A percentile compares a stretch with the other conserved stretches of the same genome.
These are phyloP conservation scores for Cricetomys ansorgei DNA, from an alignment of 2,113 vertebrate genomes.

Conservation along the genomic window DNA sequence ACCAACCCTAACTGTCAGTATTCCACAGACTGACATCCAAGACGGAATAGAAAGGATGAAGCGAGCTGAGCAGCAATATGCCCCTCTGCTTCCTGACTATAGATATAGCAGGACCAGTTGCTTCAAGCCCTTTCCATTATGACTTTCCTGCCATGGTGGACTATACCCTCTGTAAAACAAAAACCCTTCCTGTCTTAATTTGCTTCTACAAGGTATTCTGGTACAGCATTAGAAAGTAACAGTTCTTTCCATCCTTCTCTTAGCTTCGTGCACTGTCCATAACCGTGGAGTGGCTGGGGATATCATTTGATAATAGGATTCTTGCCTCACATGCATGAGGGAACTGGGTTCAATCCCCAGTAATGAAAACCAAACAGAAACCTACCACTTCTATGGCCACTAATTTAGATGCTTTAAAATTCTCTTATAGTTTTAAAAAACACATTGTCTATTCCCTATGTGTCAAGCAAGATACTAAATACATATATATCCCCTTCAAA, in stretches of 20 bases:
- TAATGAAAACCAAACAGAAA: background rate
- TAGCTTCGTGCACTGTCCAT: background rate
- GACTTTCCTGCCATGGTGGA: background rate
- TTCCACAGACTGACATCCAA: background rate
- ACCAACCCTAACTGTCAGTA: background rate
- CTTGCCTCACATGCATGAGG: background rate
- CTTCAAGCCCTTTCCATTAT: background rate
- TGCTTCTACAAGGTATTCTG: too few species aligned
- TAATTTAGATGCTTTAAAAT: constrained; percentile 13
- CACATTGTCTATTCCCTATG: constrained; percentile 9
- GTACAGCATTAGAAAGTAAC: background rate
- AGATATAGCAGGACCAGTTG: background rate
- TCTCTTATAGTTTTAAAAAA: constrained; percentile 34
- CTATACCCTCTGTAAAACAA: background rate
- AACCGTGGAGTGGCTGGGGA: background rate
- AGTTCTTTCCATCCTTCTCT: background rate
- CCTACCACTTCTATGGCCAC: background rate
- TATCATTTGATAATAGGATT: background rate
- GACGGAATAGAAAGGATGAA: background rate
- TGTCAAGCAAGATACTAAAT: constrained; percentile 14
- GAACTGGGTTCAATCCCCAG: background rate
- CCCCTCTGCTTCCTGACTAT: too few species aligned
- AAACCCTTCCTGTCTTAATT: background rate
- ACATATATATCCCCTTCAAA: background rate
- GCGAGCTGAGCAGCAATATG: background rate